A percentile compares a stretch with the other conserved stretches of the same genome.
These are phyloP conservation scores for Chlamydotis undulata DNA, from an alignment of 2,113 vertebrate genomes.

Conservation along the genomic window DNA sequence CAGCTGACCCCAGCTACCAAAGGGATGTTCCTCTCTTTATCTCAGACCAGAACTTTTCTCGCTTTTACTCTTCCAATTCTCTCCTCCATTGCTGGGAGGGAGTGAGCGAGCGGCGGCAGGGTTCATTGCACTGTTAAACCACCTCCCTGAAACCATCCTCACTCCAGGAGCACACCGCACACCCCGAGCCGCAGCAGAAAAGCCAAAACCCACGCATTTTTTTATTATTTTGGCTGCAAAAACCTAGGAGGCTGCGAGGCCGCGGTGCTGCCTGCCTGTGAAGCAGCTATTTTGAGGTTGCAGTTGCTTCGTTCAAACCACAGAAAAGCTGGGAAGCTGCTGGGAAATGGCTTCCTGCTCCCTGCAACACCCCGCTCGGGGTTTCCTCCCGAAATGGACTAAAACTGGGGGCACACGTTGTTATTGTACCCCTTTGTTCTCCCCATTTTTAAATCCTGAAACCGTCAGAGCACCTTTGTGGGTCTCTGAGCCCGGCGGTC, in stretches of 20 bases:
- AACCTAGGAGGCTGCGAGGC: neutral
- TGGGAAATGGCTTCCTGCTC: constrained; percentile 34
- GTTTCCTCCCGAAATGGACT: neutral
- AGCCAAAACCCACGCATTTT: neutral
- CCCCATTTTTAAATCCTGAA: neutral
- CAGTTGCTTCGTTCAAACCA: neutral
- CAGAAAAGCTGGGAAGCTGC: constrained; percentile 35
- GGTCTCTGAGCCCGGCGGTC: fast-evolving
- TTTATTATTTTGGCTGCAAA: neutral
- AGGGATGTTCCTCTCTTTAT: no score
- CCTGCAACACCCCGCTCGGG: neutral
- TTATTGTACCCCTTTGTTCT: neutral
- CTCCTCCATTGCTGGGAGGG: no score
- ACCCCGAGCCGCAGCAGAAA: neutral
- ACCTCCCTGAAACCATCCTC: neutral
- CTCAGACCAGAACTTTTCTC: no score
- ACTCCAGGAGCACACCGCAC: fast-evolving
- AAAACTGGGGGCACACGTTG: fast-evolving
- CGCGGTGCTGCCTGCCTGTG: neutral
- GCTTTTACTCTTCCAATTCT: no score
- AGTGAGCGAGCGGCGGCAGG: no score
- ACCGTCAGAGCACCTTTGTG: neutral
- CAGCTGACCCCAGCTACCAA: no score
- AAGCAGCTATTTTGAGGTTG: constrained; percentile 51
- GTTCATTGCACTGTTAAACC: no score